Base-by-base conservation (phyloP, 1,140 invertebrate species). In the Chlorops oryzae region DNA sequence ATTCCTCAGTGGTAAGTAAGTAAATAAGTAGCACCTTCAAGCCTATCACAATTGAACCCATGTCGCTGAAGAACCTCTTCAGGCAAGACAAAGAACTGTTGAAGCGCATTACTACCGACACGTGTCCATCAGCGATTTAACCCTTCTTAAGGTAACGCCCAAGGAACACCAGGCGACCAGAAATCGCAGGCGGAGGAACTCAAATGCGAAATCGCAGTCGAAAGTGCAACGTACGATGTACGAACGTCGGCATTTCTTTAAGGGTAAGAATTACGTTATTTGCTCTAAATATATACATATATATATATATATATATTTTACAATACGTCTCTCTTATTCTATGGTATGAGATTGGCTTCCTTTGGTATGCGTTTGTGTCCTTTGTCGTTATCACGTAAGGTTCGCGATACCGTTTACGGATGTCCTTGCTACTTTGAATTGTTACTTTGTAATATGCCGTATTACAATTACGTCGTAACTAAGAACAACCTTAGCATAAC, bases 101-200 rank as follows among this genome's bases (percentile, higher is more conserved):
- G 25, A 3, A 43, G 22, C 17, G 22, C 27, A 34, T 53, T 44
- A 35, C 62, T 62, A 56, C 55, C 57, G 65, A 69, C 66, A 70
- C 66, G 65, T 70, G 66, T 70, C 66, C 66, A 70, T 70, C 65
- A 70, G 53, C 54, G 55, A 50, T 66, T 69, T 71, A 71, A 71
- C 68, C 68, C 68, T 71, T 71, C 68, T 71, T 65, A 71, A 71
- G 68, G 68, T 69, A 70, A 71, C 68, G 68, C 68, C 68, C 68
- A 71, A 68, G 63, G 65, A 59, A 54, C 42, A 65, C 51, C 54
- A 71, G 68, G 68, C 59, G 50, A 59, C 40, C 62, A 71, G 59
- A 43, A 53, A 22, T 23, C 37, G 42, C 2, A 20, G 25, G 43
- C 25, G 17, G 25, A 20, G 13, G 7, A 20, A 18, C 13, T 10